These are phyloP conservation scores for Diabrotica virgifera DNA, from an alignment of 1,140 invertebrate species.

Conservation along the genomic window DNA sequence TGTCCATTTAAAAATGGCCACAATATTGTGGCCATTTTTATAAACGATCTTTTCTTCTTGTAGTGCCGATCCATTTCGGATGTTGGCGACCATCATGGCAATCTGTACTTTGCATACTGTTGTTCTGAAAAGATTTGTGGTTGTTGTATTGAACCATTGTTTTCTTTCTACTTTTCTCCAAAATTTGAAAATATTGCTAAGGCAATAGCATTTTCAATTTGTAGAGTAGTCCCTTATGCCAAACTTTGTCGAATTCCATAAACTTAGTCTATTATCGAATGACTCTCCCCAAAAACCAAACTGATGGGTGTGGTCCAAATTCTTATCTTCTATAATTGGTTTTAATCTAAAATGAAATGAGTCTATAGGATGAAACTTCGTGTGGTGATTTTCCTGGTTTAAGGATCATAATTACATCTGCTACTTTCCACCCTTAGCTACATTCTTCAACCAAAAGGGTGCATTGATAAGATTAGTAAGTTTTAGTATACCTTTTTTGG, in stretches of 20 bases:
- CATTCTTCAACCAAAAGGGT: neutral
- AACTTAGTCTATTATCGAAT: no score
- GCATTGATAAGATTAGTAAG: no score
- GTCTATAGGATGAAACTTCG: neutral
- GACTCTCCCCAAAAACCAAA: slow-evolving; percentile 43
- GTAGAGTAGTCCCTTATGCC: slow-evolving; percentile 23
- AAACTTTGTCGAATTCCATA: slow-evolving; percentile 39
- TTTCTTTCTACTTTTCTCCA: no score
- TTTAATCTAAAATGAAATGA: neutral
- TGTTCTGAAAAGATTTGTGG: no score
- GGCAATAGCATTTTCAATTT: neutral
- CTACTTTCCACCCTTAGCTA: neutral
- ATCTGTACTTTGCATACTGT: no score
- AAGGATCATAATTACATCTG: neutral
- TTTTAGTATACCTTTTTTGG: no score
- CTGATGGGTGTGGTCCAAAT: slow-evolving; percentile 33
- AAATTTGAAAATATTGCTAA: neutral
- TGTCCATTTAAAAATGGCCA: no score
- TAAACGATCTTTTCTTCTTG: no score
- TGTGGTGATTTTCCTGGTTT: neutral
- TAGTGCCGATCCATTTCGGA: no score
- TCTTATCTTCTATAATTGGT: neutral
- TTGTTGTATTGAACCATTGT: no score
- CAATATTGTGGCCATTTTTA: no score
- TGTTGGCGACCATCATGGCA: no score